Percentiles rank a stretch among this genome's conserved stretches.
phyloP scores from a whole-genome alignment of 2,797 vertebrate genomes.

The Tamandua tetradactyla region DNA sequence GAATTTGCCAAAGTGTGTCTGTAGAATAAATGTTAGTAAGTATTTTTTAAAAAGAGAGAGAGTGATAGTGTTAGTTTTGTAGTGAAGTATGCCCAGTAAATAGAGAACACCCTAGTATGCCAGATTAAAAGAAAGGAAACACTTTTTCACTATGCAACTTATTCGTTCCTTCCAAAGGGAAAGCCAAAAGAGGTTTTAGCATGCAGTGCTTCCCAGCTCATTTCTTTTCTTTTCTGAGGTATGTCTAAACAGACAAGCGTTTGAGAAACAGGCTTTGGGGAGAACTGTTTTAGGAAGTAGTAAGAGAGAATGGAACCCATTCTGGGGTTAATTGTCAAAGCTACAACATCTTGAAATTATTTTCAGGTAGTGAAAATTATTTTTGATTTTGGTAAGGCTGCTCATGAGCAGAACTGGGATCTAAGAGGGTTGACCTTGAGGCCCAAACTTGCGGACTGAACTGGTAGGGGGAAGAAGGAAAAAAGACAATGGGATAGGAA shows the following conservation, averaged over 20 bases:
- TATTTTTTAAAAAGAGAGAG: conserved; percentile 1
- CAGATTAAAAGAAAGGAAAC: neutral
- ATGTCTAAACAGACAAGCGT: neutral
- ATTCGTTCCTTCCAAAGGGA: neutral
- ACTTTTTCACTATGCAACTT: neutral
- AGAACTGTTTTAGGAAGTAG: neutral
- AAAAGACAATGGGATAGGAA: neutral
- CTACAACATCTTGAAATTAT: neutral
- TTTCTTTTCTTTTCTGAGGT: neutral
- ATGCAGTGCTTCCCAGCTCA: neutral
- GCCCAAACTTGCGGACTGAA: neutral
- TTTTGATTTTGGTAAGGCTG: neutral
- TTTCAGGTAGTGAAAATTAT: neutral
- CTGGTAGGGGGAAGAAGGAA: no score
- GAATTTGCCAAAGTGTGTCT: neutral
- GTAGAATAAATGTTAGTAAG: neutral
- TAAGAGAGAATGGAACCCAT: neutral
- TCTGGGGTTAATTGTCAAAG: neutral
- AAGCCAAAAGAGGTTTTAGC: neutral
- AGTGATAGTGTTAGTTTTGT: neutral
- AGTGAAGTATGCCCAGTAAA: neutral
- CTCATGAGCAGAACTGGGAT: neutral
- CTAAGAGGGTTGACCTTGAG: neutral
- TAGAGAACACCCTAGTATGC: conserved; percentile 6
- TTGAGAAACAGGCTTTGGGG: neutral